Base-by-base conservation (phyloP, 2,113 vertebrate genomes). In the Vulpes vulpes region DNA sequence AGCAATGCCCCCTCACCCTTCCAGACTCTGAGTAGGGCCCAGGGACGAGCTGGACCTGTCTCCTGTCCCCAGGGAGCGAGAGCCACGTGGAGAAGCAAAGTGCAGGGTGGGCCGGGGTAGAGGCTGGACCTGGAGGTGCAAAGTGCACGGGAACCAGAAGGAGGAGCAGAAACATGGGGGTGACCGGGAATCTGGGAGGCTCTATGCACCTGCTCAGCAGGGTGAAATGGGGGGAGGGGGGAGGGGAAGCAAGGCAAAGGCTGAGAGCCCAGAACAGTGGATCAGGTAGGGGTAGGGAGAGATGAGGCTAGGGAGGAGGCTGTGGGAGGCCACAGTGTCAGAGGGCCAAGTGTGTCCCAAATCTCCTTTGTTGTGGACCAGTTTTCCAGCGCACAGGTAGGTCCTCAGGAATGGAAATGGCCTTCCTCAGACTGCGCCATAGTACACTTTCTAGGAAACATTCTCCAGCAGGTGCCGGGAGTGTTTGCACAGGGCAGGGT, bases 381-480 rank as follows among this genome's bases (percentile, higher is more conserved):
- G n/a, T 6, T 43, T 84, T 85, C 32, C 14, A 76, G 96, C 65
- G 38, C 19, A 4, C 0, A 4, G n/a, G 32, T 23, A 32, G 22
- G 12, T n/a, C 19, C 38, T 27, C 43, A 53, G 86, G 38, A 23
- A 16, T 22, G 60, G 51, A 60, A 53, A 69, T 7, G 15, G 59
- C 25, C 20, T 62, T 90, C 62, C 20, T 32, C 57, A 55, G 87
- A 11, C 7, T 23, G 3, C 49, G 20, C 3, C 14, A 17, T 35
- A 57, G 82, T 51, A 79, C 88, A 76, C 15, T 53, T 87, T 94
- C 62, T 71, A 94, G 94, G 86, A 69, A 55, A 35, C 27, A n/a
- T 23, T 49, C 11, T 11, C 60, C 16, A 43, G 43, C 62, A 84
- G 38, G n/a, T 71, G 19, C 79, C 25, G 67, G 62, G 76, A 85